phyloP scores from a whole-genome alignment of 1,140 invertebrate genomes.

The Tetragnatha versicolor region DNA sequence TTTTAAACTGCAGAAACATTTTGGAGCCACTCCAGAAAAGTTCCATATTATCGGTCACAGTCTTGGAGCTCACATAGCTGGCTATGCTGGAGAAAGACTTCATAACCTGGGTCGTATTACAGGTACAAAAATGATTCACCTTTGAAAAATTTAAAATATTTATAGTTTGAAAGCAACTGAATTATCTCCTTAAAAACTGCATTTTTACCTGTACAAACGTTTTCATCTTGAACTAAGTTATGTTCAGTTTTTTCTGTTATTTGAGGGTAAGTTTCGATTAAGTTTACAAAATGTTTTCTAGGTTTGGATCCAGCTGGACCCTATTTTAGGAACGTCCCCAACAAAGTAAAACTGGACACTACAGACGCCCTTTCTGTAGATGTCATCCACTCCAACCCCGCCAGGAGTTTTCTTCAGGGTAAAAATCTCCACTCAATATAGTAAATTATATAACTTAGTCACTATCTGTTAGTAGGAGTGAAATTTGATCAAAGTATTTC shows the following conservation, averaged over 20 bases:
- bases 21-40: neutral
- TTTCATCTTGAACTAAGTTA: no score
- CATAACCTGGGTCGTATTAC: slow-evolving; percentile 16
- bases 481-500: no score
- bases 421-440: no score
- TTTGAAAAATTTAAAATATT: neutral
- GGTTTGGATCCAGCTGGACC: slow-evolving; percentile 90
- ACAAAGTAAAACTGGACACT: slow-evolving; percentile 78
- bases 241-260: no score
- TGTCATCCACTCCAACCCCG: slow-evolving; percentile 79
- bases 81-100: slow-evolving; percentile 57
- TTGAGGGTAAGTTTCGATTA: no score
- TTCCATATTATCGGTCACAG: slow-evolving; percentile 77
- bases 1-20: neutral
- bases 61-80: slow-evolving; percentile 52
- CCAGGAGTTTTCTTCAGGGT: slow-evolving; percentile 61
- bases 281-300: slow-evolving; percentile 60
- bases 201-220: no score
- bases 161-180: neutral
- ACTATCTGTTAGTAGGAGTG: no score
- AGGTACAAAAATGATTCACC: slow-evolving; percentile 18
- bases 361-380: slow-evolving; percentile 89
- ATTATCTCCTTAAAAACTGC: no score
- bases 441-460: no score
- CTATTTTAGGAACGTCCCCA: slow-evolving; percentile 72